phyloP scores from a whole-genome alignment of 2,888 invertebrate species.

The Chymomyza amoena region DNA sequence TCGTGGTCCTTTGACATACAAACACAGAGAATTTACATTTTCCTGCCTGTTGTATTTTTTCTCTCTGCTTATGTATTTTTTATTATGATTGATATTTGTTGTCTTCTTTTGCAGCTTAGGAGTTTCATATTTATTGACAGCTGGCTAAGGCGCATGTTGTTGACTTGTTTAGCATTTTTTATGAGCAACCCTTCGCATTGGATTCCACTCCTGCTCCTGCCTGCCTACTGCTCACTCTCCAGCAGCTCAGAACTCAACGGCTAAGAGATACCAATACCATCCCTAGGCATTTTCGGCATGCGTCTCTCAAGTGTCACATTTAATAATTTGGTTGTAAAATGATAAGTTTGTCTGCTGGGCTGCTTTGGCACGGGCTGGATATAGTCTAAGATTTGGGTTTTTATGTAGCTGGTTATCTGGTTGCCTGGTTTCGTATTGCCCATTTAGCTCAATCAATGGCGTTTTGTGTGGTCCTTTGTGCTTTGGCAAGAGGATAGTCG shows the following conservation, averaged over 20 bases:
- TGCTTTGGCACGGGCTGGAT: not conserved
- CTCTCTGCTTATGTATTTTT: conserved; percentile 62
- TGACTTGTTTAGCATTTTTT: conserved; percentile 63
- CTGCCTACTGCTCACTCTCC: too few species aligned
- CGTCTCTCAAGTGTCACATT: conserved; percentile 47
- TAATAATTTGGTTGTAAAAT: conserved; percentile 50
- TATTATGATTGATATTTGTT: conserved; percentile 64
- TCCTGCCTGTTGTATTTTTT: conserved; percentile 41
- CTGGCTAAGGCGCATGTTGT: conserved; percentile 47
- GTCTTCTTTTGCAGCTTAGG: conserved; percentile 28
- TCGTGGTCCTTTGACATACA: not conserved
- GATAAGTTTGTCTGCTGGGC: conserved; percentile 27
- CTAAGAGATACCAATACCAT: not conserved
- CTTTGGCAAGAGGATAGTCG: not conserved
- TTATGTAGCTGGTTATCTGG: not conserved
- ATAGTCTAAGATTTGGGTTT: not conserved
- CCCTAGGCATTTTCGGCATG: not conserved
- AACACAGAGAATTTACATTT: conserved; percentile 54
- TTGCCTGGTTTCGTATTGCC: not conserved
- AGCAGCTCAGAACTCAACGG: too few species aligned
- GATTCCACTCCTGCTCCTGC: too few species aligned
- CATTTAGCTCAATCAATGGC: not conserved
- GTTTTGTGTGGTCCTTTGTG: not conserved
- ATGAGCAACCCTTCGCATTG: conserved; percentile 30
- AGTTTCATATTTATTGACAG: conserved; percentile 61